phyloP scores from a whole-genome alignment of 2,888 invertebrate genomes.

The Lordiphosa fenestrarum region DNA sequence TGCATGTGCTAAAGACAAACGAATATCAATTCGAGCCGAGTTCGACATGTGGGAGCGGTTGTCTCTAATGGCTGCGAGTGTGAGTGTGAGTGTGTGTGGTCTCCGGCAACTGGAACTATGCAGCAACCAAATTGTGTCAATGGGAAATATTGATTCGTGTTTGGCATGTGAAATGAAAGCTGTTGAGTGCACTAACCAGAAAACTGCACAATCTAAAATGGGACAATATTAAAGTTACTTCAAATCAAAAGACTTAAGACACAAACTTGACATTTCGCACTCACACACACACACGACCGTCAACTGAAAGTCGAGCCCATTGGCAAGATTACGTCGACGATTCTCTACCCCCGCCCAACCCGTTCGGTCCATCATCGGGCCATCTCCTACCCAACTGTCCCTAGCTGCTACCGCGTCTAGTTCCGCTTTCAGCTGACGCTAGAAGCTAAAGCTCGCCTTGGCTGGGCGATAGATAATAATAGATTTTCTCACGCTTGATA shows the following conservation, averaged over 20 bases:
- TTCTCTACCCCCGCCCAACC: constrained; percentile 35
- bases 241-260: too few species aligned
- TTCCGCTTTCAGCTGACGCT: constrained; percentile 59
- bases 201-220: too few species aligned
- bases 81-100: constrained; percentile 18
- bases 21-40: constrained; percentile 44
- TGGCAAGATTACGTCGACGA: constrained; percentile 58
- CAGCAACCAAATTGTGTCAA: constrained; percentile 57
- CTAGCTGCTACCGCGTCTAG: constrained; percentile 63
- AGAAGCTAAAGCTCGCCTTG: constrained; percentile 44
- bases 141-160: constrained; percentile 40
- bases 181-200: neutral
- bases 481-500: constrained; percentile 76
- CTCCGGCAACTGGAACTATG: constrained; percentile 11
- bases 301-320: constrained; percentile 19
- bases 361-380: constrained; percentile 29
- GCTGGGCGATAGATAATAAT: constrained; percentile 68
- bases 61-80: constrained; percentile 7
- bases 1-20: constrained; percentile 71
- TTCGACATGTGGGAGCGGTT: constrained; percentile 14
- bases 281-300: too few species aligned
- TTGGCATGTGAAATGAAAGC: constrained; percentile 8
- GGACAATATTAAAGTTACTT: too few species aligned
- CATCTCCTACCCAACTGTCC: constrained; percentile 27
- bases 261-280: too few species aligned